Evolutionary conservation across 2,797 vertebrate species (phyloP).

Genomic region (Tangara arthus): DNA sequence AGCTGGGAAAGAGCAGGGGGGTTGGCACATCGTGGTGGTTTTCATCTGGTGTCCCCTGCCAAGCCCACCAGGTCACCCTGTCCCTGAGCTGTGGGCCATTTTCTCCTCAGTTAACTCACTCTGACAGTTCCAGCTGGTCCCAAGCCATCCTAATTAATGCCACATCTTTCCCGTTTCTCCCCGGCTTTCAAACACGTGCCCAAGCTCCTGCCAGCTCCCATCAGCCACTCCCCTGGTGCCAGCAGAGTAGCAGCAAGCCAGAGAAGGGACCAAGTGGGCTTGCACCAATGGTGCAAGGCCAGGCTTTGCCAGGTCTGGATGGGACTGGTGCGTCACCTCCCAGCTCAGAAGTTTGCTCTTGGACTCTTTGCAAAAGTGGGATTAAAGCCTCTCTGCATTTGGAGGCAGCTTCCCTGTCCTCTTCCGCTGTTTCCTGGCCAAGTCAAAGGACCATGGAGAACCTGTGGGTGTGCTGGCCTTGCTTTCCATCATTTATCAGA

Average conservation of each 20-base stretch:
- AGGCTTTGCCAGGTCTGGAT: not conserved
- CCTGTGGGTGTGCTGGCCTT: not conserved
- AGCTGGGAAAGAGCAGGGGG: not conserved
- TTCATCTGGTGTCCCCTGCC: not conserved
- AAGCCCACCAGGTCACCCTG: not conserved
- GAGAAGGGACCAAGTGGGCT: not conserved
- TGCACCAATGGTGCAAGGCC: not conserved
- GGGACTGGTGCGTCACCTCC: not conserved
- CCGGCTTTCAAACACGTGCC: not conserved
- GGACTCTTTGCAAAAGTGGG: not conserved
- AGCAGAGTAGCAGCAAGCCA: not conserved
- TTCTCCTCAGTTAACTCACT: conserved; percentile 66
- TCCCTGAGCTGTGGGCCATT: conserved; percentile 56
- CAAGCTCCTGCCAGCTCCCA: not conserved
- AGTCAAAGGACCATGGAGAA: not conserved
- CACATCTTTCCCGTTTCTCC: not conserved
- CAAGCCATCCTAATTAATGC: not conserved
- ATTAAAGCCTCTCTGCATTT: not conserved
- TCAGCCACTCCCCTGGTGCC: not conserved
- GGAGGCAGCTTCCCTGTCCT: not conserved
- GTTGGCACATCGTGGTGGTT: not conserved
- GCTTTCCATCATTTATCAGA: not conserved
- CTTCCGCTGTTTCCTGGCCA: not conserved
- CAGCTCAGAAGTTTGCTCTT: not conserved
- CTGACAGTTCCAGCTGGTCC: conserved; percentile 63